phyloP scores from a whole-genome alignment of 1,140 invertebrate species.

The Drosophila kepulauana region DNA sequence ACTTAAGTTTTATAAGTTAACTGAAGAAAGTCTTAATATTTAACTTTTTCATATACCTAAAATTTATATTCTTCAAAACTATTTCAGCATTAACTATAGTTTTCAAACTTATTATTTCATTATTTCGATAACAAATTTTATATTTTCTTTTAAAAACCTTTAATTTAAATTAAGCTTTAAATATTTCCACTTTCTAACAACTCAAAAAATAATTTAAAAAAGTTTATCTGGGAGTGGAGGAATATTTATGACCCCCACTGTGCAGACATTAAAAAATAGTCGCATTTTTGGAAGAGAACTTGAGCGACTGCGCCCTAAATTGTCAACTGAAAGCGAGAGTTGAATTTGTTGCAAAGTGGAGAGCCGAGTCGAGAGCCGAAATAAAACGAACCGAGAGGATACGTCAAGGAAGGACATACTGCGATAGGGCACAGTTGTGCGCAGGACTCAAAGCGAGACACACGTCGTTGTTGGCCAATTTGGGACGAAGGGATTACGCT shows the following conservation, averaged over 20 bases:
- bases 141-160: too few species aligned
- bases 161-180: too few species aligned
- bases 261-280: neutral
- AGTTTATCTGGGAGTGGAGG: neutral
- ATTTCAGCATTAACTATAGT: too few species aligned
- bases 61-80: too few species aligned
- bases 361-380: constrained; percentile 6
- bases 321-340: constrained; percentile 63
- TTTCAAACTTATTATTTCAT: too few species aligned
- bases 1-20: too few species aligned
- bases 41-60: too few species aligned
- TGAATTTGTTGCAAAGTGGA: neutral
- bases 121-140: too few species aligned
- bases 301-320: constrained; percentile 57
- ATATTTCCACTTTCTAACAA: too few species aligned
- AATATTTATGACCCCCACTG: constrained; percentile 4
- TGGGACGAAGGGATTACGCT: constrained; percentile 26
- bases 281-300: constrained; percentile 5
- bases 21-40: too few species aligned
- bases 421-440: constrained; percentile 64
- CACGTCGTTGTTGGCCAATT: constrained; percentile 49
- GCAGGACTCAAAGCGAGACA: constrained; percentile 63
- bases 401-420: constrained; percentile 4
- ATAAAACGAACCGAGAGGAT: neutral
- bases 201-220: too few species aligned